phyloP scores from a whole-genome alignment of 1,140 invertebrate genomes.

The Phortica variegata region DNA sequence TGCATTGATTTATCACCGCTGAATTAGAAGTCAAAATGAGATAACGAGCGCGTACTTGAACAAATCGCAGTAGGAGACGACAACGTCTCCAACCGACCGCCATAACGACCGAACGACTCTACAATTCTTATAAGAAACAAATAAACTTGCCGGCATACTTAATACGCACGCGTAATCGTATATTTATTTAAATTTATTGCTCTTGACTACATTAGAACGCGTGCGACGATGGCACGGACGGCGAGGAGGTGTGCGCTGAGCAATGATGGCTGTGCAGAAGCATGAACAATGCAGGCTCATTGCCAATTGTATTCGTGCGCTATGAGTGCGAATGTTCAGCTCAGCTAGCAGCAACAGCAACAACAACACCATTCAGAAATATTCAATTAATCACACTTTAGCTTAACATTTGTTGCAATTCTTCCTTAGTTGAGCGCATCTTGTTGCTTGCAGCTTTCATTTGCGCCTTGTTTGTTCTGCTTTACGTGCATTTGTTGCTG shows the following conservation, averaged over 20 bases:
- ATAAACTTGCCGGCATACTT: no score
- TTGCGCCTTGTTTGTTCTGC: no score
- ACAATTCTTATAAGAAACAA: no score
- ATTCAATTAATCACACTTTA: constrained; percentile 55
- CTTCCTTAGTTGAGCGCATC: constrained; percentile 25
- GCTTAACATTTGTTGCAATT: constrained; percentile 54
- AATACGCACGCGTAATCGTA: constrained; percentile 54
- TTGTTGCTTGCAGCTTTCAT: no score
- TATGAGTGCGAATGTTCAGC: no score
- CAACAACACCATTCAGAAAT: no score
- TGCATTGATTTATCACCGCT: constrained; percentile 52
- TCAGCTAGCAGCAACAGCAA: no score
- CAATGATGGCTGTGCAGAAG: background rate
- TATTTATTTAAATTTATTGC: constrained; percentile 55
- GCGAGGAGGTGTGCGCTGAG: background rate
- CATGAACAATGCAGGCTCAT: no score
- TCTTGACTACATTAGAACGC: constrained; percentile 30
- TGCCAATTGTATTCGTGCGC: constrained; percentile 7
- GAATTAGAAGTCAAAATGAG: constrained; percentile 54
- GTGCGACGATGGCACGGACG: background rate
- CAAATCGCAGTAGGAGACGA: background rate
- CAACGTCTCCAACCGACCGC: no score
- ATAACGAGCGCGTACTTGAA: constrained; percentile 39
- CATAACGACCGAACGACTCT: no score
- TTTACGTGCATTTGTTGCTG: no score